Base-by-base conservation (phyloP, 2,113 vertebrate genomes). In the Symphodus melops region DNA sequence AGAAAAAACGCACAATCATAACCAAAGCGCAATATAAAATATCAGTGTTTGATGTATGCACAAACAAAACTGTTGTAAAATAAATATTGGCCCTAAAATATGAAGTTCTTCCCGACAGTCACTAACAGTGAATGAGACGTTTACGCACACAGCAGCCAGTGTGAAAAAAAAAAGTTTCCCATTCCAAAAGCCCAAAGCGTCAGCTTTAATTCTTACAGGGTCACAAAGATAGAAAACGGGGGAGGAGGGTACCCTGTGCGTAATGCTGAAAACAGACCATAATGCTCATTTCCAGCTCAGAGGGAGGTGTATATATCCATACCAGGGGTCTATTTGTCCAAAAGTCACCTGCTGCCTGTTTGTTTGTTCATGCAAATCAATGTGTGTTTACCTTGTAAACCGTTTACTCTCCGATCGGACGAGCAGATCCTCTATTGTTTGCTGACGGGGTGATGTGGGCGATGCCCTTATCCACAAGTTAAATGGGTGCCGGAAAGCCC, bases 401-500 rank as follows among this genome's bases (percentile, higher is more conserved):
- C 83, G 86, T 89, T 81, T 71, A 84, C 83, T 68, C 89, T 90
- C 86, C 82, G 20, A 77, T 75, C 88, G 82, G 89, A 86, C 82
- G 89, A 85, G 64, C 75, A 87, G 68, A 78, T 89, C 91, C 67
- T 83, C 92, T 92, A 89, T 93, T 95, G 93, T 95, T 94, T 93
- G 92, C 86, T 79, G 86, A 77, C 74, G 78, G 84, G 88, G 68
- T 82, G 86, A 87, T 88, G 92, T 90, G 91, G 91, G 91, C 86
- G 90, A 92, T 88, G 81, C 91, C 87, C 87, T 93, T 87, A 91
- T 87, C 71, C 87, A 86, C 68, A 89, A 88, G 70, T 80, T 89
- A 88, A 91, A 85, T 93, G 92, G 86, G 91, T 94, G 92, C 91
- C 81, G 92, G 93, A 93, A 93, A 93, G 91, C 81, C 88, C 86